Percentiles rank a stretch among this genome's conserved stretches.
Conservation (phyloP, 2,888 invertebrate species). For the Cheiracanthium punctorium region DNA sequence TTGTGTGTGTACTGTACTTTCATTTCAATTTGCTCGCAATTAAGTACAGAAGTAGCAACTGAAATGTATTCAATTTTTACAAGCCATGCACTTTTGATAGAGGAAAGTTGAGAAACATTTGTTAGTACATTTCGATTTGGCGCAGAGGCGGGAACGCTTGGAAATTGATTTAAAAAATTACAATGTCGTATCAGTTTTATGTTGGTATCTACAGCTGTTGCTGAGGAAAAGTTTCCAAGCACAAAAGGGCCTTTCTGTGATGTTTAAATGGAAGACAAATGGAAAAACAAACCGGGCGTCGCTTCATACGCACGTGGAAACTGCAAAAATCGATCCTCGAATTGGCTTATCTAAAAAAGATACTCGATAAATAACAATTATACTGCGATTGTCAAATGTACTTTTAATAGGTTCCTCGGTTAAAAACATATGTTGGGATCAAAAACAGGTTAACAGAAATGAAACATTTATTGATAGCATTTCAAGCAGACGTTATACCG, state of each 20-base stretch:
- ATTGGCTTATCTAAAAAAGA: constrained; percentile 23
- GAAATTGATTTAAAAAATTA: constrained; percentile 2
- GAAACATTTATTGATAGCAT: constrained; percentile 52
- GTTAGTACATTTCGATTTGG: neutral
- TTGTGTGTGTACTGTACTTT: neutral
- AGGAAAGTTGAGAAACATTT: neutral
- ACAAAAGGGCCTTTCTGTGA: neutral
- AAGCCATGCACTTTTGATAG: neutral
- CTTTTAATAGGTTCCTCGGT: constrained; percentile 19
- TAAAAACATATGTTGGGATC: constrained; percentile 55
- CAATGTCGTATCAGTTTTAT: neutral
- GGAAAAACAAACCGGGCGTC: neutral
- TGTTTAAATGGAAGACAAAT: neutral
- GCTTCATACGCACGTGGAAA: neutral
- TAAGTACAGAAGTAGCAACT: neutral
- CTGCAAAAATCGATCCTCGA: neutral
- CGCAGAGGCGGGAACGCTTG: neutral
- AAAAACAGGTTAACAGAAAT: constrained; percentile 37
- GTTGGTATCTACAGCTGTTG: neutral
- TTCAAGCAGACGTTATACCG: constrained; percentile 12
- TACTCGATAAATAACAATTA: constrained; percentile 56
- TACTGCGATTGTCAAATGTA: constrained; percentile 30
- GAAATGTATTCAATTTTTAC: constrained; percentile 1
- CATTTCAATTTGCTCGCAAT: constrained; percentile 8
- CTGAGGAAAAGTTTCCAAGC: neutral